phyloP scores from a whole-genome alignment of 2,113 vertebrate species.

The Xenotilapia leptura region DNA sequence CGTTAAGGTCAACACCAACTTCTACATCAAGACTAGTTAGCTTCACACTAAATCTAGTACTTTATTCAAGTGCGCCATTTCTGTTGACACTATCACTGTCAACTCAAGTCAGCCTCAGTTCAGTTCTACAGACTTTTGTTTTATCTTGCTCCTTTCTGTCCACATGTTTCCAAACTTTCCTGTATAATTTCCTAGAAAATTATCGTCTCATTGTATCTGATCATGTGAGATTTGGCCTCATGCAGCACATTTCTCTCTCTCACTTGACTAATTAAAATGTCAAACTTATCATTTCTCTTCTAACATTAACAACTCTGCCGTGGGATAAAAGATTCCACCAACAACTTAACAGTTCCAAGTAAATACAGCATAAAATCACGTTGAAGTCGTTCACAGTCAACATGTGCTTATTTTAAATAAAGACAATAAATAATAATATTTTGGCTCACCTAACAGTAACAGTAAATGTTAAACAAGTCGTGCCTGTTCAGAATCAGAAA shows the following conservation, averaged over 20 bases:
- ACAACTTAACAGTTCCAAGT: background rate
- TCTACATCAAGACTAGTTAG: background rate
- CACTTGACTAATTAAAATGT: background rate
- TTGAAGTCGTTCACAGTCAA: background rate
- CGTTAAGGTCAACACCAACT: background rate
- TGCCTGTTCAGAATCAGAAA: background rate
- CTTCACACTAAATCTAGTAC: background rate
- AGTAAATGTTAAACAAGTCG: background rate
- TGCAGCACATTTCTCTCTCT: background rate
- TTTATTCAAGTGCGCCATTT: background rate
- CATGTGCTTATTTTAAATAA: background rate
- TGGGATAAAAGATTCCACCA: background rate
- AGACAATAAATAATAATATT: background rate
- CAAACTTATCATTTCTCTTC: background rate
- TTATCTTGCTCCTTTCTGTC: background rate
- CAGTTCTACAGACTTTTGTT: background rate
- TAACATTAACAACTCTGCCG: background rate
- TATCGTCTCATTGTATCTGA: background rate
- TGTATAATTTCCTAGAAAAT: background rate
- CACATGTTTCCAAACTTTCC: background rate
- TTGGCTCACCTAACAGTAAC: background rate
- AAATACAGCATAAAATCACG: background rate
- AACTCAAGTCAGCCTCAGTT: background rate
- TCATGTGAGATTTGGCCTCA: background rate
- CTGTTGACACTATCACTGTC: background rate